phyloP scores from a whole-genome alignment of 2,888 invertebrate species.

The Chesias legatella region DNA sequence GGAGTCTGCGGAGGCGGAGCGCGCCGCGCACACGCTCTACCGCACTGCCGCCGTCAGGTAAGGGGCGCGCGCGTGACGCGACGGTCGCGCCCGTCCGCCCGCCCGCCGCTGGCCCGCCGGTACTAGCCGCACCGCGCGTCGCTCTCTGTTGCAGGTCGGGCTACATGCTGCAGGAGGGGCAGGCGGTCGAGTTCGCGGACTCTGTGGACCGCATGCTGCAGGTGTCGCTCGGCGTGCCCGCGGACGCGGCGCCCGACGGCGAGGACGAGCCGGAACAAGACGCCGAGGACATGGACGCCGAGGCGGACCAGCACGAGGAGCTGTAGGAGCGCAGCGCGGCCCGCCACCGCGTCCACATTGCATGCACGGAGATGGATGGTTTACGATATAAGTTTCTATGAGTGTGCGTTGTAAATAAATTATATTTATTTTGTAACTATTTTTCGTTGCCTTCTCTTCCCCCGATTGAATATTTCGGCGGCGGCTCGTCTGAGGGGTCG shows the following conservation, averaged over 20 bases:
- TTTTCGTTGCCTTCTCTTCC: no score
- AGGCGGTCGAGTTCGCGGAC: conserved; percentile 89
- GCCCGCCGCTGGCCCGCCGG: no score
- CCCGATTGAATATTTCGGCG: no score
- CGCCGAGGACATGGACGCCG: conserved; percentile 23
- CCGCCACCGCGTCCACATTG: background rate
- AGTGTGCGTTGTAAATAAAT: conserved; percentile 38
- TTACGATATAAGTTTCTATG: conserved; percentile 1
- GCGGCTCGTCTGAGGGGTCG: no score
- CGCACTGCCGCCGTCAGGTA: conserved; percentile 16
- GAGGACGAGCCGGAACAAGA: conserved; percentile 32
- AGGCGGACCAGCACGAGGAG: conserved; percentile 49
- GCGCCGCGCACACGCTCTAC: conserved; percentile 67
- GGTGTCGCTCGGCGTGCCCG: conserved; percentile 86
- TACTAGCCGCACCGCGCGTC: conserved; percentile 10
- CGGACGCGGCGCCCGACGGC: conserved; percentile 81
- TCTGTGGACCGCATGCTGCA: conserved; percentile 95
- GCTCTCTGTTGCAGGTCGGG: conserved; percentile 82
- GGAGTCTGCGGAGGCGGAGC: conserved; percentile 81
- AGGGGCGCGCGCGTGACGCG: background rate
- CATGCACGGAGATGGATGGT: conserved; percentile 11
- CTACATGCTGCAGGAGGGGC: conserved; percentile 87
- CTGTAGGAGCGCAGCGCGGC: conserved; percentile 40
- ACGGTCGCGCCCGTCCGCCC: no score
- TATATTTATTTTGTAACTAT: conserved; percentile 32